A percentile compares a stretch with the other conserved stretches of the same genome.
phyloP scores from a whole-genome alignment of 2,797 vertebrate species.

The Telmatherina bonti region DNA sequence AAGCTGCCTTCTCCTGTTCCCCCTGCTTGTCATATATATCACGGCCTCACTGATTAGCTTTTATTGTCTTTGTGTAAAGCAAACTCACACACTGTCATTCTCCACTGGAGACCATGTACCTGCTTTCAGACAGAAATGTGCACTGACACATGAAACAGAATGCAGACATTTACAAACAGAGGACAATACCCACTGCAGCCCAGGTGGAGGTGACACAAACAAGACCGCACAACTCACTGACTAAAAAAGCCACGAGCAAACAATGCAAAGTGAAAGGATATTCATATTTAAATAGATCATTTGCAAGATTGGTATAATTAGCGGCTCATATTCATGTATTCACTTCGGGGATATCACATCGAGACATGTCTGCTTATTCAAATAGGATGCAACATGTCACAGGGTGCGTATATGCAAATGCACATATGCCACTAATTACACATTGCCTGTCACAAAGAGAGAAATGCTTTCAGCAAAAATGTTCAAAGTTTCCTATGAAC shows the following conservation, averaged over 20 bases:
- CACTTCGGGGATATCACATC: slow-evolving; percentile 82
- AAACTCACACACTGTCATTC: slow-evolving; percentile 46
- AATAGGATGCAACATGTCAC: slow-evolving; percentile 83
- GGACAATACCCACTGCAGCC: slow-evolving; percentile 66
- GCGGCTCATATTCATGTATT: slow-evolving; percentile 85
- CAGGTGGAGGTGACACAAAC: slow-evolving; percentile 76
- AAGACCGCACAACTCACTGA: slow-evolving; percentile 69
- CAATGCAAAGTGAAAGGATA: slow-evolving; percentile 81
- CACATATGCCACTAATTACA: slow-evolving; percentile 82
- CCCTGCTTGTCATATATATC: slow-evolving; percentile 54
- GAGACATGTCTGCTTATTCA: slow-evolving; percentile 82
- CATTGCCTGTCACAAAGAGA: slow-evolving; percentile 78
- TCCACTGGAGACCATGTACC: slow-evolving; percentile 58
- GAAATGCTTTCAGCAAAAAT: slow-evolving; percentile 70
- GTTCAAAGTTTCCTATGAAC: slow-evolving; percentile 80
- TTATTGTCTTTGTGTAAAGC: slow-evolving; percentile 60
- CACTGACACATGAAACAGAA: slow-evolving; percentile 60
- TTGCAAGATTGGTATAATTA: slow-evolving; percentile 87
- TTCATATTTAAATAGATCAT: slow-evolving; percentile 86
- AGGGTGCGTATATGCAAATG: slow-evolving; percentile 81
- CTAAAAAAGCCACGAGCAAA: slow-evolving; percentile 77
- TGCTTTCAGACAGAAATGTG: slow-evolving; percentile 50
- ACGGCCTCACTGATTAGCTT: slow-evolving; percentile 58
- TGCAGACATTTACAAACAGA: slow-evolving; percentile 49
- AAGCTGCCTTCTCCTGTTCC: slow-evolving; percentile 32